Evolutionary conservation across 2,797 vertebrate genomes (phyloP), one percentile per base, ranked within the genome.

Genomic region (Tinamus major): DNA sequence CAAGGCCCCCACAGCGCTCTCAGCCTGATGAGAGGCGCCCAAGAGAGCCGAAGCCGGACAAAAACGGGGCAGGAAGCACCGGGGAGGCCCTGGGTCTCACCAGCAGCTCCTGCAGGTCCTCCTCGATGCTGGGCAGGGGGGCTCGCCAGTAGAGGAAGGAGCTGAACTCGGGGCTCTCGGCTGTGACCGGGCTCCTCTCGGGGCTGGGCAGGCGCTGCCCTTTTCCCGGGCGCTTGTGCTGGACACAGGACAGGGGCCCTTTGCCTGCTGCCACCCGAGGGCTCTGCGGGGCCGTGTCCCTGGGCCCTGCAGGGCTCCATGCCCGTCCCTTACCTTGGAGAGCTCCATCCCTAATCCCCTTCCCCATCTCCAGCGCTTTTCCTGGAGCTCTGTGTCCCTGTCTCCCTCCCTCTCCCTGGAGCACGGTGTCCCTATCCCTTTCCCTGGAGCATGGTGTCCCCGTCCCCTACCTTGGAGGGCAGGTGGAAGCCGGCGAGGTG

Each of bases 141-240:
- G 91, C 97, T 86, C 99, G 98, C 99, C 99, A 99, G 95, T 98
- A 99, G 71, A 98, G 91, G 95, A 99, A 99, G 88, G 98, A 98
- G 93, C 95, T 97, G 84, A 98, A 99, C 89, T 98, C 89, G 0
- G 95, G 53, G 2, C 79, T 77, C 29, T 97, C 96, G 0, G 9
- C 11, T 0, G 37, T 17, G 14, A 8, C 71, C 0, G 37, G 0
- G 35, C 4, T 65, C 5, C n/a, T 16, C 31, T 49, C 11, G 0
- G 17, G 33, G 37, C 49, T 14, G 78, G 41, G 55, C 37, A 13
- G 79, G 21, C 1, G 17, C 9, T 5, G 84, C 9, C 55, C 59
- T 14, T 92, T 94, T 56, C 20, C 92, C 0, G 53, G 62, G 20
- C 6, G 44, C 37, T 96, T 97, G 96, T 97, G 92, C 95, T 97